phyloP scores from a whole-genome alignment of 2,797 vertebrate species.

The Chrosomus eos region DNA sequence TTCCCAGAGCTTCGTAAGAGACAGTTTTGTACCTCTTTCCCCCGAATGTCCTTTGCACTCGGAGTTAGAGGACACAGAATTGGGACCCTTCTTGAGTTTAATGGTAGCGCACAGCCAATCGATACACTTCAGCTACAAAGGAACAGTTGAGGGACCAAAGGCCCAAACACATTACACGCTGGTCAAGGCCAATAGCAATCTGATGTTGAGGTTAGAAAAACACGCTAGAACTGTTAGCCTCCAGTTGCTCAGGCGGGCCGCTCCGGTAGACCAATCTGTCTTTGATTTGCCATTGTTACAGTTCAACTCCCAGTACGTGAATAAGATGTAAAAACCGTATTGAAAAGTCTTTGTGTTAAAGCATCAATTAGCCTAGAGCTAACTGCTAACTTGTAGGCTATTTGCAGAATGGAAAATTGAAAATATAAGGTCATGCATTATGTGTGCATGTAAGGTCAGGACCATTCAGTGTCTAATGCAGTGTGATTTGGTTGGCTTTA shows the following conservation, averaged over 20 bases:
- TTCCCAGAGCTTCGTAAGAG: constrained; percentile 14
- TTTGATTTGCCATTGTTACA: constrained; percentile 26
- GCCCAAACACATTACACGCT: constrained; percentile 59
- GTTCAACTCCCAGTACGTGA: constrained; percentile 10
- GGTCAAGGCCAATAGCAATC: constrained; percentile 51
- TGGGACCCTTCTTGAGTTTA: constrained; percentile 58
- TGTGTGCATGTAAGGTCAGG: background rate
- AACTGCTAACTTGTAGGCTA: background rate
- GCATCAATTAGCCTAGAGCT: constrained; percentile 3
- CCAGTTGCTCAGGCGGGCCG: constrained; percentile 24
- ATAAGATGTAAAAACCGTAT: constrained; percentile 11
- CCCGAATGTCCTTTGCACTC: constrained; percentile 55
- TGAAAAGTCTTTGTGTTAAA: constrained; percentile 16
- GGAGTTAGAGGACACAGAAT: constrained; percentile 58
- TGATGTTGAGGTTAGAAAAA: constrained; percentile 48
- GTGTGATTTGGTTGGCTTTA: background rate
- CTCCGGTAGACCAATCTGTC: constrained; percentile 22
- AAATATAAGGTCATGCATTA: background rate
- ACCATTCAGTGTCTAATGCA: background rate
- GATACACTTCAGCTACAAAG: constrained; percentile 61
- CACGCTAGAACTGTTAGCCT: constrained; percentile 45
- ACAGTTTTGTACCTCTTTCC: constrained; percentile 30
- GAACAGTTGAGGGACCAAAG: constrained; percentile 57
- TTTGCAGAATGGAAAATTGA: background rate
- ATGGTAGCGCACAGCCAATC: constrained; percentile 57